Evolutionary conservation across 2,113 vertebrate species (phyloP), one percentile per base, ranked within the genome.

Genomic region (Pagrus major): DNA sequence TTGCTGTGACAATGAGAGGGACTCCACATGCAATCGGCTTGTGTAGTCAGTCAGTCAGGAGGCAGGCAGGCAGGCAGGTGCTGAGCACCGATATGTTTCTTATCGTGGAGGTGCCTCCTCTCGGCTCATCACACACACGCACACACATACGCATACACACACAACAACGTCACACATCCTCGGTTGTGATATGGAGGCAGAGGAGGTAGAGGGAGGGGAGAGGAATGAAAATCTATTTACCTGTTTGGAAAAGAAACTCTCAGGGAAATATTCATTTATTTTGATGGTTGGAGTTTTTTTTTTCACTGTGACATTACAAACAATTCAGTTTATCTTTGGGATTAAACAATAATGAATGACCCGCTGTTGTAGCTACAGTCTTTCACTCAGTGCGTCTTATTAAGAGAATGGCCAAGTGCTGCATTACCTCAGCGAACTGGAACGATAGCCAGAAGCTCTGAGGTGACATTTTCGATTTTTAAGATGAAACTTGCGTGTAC

Each of bases 391-490:
- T 35, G 29, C 54, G 39, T 61, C 51, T 81, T 69, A 61, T 79
- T 76, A 82, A 78, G 73, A 76, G 25, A 54, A 63, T 61, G 46
- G 59, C 72, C 71, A 64, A 74, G 56, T 42, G 61, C 73, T 76
- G 42, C 73, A 86, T 85, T 78, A 85, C 42, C 47, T 85, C 52
- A 84, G 63, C 41, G 67, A 44, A 76, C 33, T 44, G 55, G 61
- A 86, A 74, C 33, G 15, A 21, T 41, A 60, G 79, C 87, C 81
- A 84, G 60, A 55, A 83, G 80, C 81, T 78, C 80, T 29, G 60
- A 88, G 86, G 84, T 85, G 85, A 83, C 86, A 83, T 92, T 92
- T 93, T 73, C 29, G 21, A 86, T 90, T 87, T n/a, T 75, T 46
- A 83, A 88, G 76, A 88, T 71, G 86, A 87, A 74, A 85, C 76